Conservation (phyloP, 2,888 invertebrate species). For the Drosophila fulvimacula region DNA sequence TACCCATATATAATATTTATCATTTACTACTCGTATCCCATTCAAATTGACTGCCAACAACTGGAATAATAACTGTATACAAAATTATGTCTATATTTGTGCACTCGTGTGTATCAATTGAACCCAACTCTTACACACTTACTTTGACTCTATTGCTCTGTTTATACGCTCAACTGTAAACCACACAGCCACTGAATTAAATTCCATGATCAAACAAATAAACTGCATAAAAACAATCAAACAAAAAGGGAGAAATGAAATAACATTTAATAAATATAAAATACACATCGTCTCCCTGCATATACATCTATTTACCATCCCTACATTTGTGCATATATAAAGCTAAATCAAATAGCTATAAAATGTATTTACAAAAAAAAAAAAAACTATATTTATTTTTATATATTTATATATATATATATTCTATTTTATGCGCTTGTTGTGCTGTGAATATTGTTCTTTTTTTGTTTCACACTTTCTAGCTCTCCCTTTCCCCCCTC, state of each 20-base stretch:
- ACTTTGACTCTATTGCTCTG: constrained; percentile 46
- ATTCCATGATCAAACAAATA: constrained; percentile 50
- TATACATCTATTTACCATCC: not conserved
- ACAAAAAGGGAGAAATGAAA: constrained; percentile 28
- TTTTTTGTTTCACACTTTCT: constrained; percentile 33
- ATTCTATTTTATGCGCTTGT: constrained; percentile 72
- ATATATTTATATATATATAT: constrained; percentile 45
- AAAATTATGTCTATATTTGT: constrained; percentile 15
- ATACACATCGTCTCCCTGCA: constrained; percentile 14
- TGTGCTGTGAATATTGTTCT: constrained; percentile 67
- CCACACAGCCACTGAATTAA: constrained; percentile 55
- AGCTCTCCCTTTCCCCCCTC: not conserved
- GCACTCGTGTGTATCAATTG: constrained; percentile 30
- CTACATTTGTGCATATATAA: constrained; percentile 1
- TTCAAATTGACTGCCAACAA: constrained; percentile 1
- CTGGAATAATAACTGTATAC: not conserved
- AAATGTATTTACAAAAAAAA: constrained; percentile 20
- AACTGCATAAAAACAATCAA: constrained; percentile 39
- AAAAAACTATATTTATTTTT: constrained; percentile 16
- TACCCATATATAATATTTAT: constrained; percentile 2
- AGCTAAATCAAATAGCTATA: constrained; percentile 23
- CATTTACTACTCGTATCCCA: constrained; percentile 12
- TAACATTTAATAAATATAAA: constrained; percentile 41
- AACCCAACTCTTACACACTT: constrained; percentile 41
- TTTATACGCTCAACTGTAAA: constrained; percentile 48